These are phyloP conservation scores for Drosophila ercepeae DNA, from an alignment of 1,140 invertebrate species.

Conservation along the genomic window DNA sequence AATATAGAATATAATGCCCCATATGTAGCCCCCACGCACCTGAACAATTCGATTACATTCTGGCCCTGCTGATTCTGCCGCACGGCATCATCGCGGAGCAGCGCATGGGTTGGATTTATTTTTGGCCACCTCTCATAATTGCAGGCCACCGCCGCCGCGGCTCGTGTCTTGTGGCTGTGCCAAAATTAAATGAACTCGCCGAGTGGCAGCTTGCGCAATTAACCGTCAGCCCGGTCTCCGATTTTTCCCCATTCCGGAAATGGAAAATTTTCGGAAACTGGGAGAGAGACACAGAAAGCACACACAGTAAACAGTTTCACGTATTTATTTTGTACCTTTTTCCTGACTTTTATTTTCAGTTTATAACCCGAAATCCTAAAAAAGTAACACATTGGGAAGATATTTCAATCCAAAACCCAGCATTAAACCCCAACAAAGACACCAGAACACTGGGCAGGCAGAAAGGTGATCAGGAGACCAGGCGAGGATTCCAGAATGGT, in stretches of 20 bases:
- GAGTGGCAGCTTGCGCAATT: constrained; percentile 63
- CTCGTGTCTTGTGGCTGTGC: constrained; percentile 53
- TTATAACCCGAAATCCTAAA: constrained; percentile 2
- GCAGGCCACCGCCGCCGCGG: constrained; percentile 64
- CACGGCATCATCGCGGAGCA: constrained; percentile 46
- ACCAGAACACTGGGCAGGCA: not conserved
- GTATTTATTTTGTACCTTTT: not conserved
- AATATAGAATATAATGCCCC: too few relatives aligned
- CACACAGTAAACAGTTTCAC: constrained; percentile 7
- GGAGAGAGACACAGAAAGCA: not conserved
- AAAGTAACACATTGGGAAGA: not conserved
- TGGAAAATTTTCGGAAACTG: constrained; percentile 6
- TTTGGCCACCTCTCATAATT: constrained; percentile 77
- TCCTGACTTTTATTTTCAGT: constrained; percentile 8
- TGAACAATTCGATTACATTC: constrained; percentile 41
- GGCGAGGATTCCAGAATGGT: constrained; percentile 44
- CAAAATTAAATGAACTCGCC: constrained; percentile 56
- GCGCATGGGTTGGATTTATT: constrained; percentile 71
- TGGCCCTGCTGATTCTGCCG: constrained; percentile 13
- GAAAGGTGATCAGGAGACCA: not conserved
- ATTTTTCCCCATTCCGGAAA: constrained; percentile 17
- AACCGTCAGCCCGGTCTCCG: constrained; percentile 37
- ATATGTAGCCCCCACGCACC: constrained; percentile 16
- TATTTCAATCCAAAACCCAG: not conserved
- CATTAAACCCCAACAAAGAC: not conserved